These are phyloP conservation scores for Drosophila barbarae DNA, from an alignment of 2,888 invertebrate species.

Conservation along the genomic window DNA sequence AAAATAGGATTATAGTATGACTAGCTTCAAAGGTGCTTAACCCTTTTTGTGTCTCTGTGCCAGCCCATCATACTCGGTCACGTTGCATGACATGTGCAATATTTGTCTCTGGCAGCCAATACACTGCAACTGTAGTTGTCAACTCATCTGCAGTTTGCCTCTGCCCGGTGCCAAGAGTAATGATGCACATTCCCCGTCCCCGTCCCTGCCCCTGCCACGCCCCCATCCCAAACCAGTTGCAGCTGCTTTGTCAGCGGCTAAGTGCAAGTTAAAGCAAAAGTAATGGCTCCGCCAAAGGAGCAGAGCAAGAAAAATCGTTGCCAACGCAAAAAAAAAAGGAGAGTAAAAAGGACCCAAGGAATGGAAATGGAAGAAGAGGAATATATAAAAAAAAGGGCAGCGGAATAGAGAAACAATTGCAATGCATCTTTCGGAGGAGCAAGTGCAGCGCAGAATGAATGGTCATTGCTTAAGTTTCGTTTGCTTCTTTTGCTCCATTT, in stretches of 20 bases:
- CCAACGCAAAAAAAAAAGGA: conserved; percentile 10
- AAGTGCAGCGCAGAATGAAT: conserved; percentile 42
- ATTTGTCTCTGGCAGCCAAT: conserved; percentile 67
- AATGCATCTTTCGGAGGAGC: conserved; percentile 29
- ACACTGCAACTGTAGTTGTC: conserved; percentile 58
- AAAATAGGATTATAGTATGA: background rate
- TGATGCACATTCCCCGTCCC: conserved; percentile 48
- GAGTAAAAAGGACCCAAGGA: background rate
- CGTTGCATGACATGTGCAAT: conserved; percentile 67
- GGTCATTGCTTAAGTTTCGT: conserved; percentile 47
- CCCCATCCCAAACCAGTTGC: conserved; percentile 14
- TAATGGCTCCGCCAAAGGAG: conserved; percentile 53
- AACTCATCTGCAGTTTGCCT: conserved; percentile 60
- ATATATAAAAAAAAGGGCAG: background rate
- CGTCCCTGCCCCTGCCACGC: background rate
- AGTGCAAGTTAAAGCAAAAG: conserved; percentile 69
- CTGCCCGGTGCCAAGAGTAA: conserved; percentile 59
- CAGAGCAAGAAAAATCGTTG: conserved; percentile 36
- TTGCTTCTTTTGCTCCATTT: conserved; percentile 14
- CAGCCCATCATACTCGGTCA: conserved; percentile 35
- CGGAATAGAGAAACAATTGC: conserved; percentile 40
- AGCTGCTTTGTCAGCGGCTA: conserved; percentile 66
- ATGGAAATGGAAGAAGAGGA: background rate
- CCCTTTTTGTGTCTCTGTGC: background rate
- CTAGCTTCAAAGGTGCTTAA: background rate